Evolutionary conservation across 2,888 invertebrate species (phyloP), one percentile per base, ranked within the genome.

Genomic region (Calliscelio sp.): DNA sequence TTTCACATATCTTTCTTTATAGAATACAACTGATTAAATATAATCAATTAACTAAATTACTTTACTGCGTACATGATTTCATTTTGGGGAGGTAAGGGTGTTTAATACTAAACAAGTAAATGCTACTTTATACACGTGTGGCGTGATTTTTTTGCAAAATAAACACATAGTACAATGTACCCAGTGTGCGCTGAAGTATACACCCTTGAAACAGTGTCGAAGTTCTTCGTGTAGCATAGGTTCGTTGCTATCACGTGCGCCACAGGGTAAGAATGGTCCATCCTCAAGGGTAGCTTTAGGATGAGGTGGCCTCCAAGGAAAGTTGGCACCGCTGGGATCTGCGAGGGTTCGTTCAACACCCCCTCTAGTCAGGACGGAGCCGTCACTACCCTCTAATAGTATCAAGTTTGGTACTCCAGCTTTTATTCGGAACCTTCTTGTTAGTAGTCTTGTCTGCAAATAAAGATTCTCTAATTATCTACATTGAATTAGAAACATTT

Each of bases 141-240:
- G 61, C 25, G 41, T 51, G 68, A 63, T 59, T 41, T 74, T 70
- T 8, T 11, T 6, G 22, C 0, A 28, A 61, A 44, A 75, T 49
- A 49, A 44, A 66, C 18, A 41, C 18, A 71, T 46, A 57, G 78
- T 68, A 25, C 80, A 80, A 92, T 95, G 94, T 93, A 97, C 97
- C 98, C 98, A 98, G 92, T 97, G 96, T 20, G 98, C 98, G 78
- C 97, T 97, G 93, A 98, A 98, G 92, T 97, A 97, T 89, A 97
- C 95, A 46, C 97, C 97, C 89, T 96, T 95, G 70, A 96, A 94
- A 87, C 95, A 95, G 88, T 94, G 94, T 0, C 95, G 94, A 20
- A 96, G 92, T 81, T 95, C 95, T 20, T 94, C 94, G 89, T 95
- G 95, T 20, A 94, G 91, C 89, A 93, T 94, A 32, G 90, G 93